A percentile compares a stretch with the other conserved stretches of the same genome.
Evolutionary conservation across 2,888 invertebrate species (phyloP).

Genomic region (Ophioninae sp.): DNA sequence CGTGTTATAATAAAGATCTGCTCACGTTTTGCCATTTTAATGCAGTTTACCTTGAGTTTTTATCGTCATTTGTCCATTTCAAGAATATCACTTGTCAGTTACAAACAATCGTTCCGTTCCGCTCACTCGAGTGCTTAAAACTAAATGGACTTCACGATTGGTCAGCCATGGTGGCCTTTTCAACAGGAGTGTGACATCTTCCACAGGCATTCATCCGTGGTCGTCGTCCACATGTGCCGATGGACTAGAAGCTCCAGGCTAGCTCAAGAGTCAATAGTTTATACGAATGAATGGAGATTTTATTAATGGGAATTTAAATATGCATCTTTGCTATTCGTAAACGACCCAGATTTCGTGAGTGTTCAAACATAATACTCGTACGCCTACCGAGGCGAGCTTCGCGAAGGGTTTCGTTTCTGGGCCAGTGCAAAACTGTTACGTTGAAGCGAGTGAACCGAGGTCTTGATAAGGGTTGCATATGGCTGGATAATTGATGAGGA

Average conservation of each 20-base stretch:
- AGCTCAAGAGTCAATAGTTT: constrained; percentile 23
- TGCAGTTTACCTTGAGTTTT: neutral
- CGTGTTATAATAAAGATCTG: too few relatives aligned
- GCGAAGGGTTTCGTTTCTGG: constrained; percentile 5
- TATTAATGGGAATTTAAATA: constrained; percentile 54
- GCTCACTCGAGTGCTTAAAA: constrained; percentile 1
- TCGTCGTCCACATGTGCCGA: neutral
- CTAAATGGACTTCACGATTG: neutral
- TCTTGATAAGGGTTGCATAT: neutral
- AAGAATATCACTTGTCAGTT: neutral
- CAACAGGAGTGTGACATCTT: neutral
- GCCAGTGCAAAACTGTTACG: neutral
- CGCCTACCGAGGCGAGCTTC: constrained; percentile 12
- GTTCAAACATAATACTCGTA: constrained; percentile 24
- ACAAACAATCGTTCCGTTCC: neutral
- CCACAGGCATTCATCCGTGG: neutral
- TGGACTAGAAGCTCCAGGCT: constrained; percentile 15
- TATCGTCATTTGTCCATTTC: neutral
- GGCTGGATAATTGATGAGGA: neutral
- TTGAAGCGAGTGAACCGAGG: neutral
- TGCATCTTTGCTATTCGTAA: constrained; percentile 35
- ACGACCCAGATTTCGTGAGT: constrained; percentile 40
- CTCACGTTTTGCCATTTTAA: too few relatives aligned
- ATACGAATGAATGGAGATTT: constrained; percentile 43
- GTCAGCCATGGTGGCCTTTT: neutral